These are phyloP conservation scores for Scaptomyza reducta DNA, from an alignment of 2,888 invertebrate genomes.

Conservation along the genomic window DNA sequence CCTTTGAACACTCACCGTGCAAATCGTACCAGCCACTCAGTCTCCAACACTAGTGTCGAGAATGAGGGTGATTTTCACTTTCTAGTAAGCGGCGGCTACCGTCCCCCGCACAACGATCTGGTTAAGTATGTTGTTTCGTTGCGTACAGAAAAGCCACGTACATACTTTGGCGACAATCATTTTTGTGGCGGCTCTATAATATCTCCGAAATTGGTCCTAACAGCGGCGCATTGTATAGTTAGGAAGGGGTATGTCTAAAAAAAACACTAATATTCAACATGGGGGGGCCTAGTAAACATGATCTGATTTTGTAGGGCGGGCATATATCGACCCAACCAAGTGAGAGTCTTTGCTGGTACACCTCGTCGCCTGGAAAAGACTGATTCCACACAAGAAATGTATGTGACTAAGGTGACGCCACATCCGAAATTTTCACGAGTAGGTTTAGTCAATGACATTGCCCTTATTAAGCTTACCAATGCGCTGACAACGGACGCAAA, in stretches of 20 bases:
- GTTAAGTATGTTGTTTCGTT: slow-evolving; percentile 55
- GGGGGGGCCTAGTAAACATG: neutral
- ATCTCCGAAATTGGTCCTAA: slow-evolving; percentile 35
- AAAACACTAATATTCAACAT: too few relatives aligned
- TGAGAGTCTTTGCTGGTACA: slow-evolving; percentile 48
- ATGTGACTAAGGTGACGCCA: neutral
- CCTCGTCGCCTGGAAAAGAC: slow-evolving; percentile 46
- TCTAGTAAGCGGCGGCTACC: slow-evolving; percentile 66
- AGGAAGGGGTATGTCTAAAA: too few relatives aligned
- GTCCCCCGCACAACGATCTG: slow-evolving; percentile 40
- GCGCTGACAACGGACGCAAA: neutral
- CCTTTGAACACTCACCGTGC: too few relatives aligned
- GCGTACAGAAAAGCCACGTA: slow-evolving; percentile 4
- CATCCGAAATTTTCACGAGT: slow-evolving; percentile 40
- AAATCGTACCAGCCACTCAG: neutral
- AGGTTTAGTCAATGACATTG: slow-evolving; percentile 42
- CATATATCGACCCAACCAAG: rapidly evolving
- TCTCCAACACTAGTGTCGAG: neutral
- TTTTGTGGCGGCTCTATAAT: slow-evolving; percentile 67
- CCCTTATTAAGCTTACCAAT: slow-evolving; percentile 26
- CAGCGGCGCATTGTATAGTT: slow-evolving; percentile 66
- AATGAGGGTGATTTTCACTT: slow-evolving; percentile 44
- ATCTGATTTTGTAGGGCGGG: slow-evolving; percentile 1
- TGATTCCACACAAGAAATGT: slow-evolving; percentile 21
- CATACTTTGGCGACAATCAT: slow-evolving; percentile 65